These are phyloP conservation scores for Drosophila lini DNA, from an alignment of 1,140 invertebrate genomes.

Conservation along the genomic window DNA sequence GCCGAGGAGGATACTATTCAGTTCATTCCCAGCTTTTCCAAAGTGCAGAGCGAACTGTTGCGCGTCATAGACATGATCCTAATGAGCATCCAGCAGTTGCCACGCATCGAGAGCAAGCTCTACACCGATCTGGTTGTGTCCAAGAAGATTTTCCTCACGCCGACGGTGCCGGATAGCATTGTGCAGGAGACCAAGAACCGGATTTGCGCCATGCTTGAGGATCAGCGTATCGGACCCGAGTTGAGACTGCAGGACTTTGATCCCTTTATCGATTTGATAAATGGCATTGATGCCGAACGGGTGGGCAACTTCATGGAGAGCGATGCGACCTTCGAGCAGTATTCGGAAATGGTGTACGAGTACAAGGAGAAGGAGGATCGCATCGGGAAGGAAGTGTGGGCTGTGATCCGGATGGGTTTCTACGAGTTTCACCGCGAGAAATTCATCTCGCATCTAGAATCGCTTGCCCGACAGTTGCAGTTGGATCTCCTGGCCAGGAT, in stretches of 20 bases:
- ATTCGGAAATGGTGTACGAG: conserved; percentile 87
- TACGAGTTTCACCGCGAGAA: conserved; percentile 94
- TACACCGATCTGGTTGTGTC: conserved; percentile 74
- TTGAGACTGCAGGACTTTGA: conserved; percentile 91
- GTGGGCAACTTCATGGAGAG: conserved; percentile 89
- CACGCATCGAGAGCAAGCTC: conserved; percentile 88
- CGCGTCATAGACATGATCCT: conserved; percentile 90
- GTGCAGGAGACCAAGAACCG: conserved; percentile 86
- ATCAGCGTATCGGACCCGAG: conserved; percentile 89
- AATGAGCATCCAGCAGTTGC: conserved; percentile 88
- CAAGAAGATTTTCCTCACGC: conserved; percentile 85
- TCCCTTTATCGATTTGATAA: conserved; percentile 92
- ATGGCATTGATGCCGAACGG: conserved; percentile 87
- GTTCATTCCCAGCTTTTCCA: conserved; percentile 92
- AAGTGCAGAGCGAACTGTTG: conserved; percentile 89
- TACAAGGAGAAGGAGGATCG: conserved; percentile 88
- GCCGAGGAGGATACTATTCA: conserved; percentile 88
- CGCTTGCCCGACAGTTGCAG: conserved; percentile 89
- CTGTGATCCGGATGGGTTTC: conserved; percentile 91
- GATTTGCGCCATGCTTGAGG: conserved; percentile 87
- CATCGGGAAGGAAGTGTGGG: conserved; percentile 88
- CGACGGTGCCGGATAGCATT: conserved; percentile 88
- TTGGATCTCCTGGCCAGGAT: conserved; percentile 90
- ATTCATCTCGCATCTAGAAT: conserved; percentile 90
- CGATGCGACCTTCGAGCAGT: conserved; percentile 89